These are phyloP conservation scores for Riptortus pedestris DNA, from an alignment of 1,140 invertebrate species.

Conservation along the genomic window DNA sequence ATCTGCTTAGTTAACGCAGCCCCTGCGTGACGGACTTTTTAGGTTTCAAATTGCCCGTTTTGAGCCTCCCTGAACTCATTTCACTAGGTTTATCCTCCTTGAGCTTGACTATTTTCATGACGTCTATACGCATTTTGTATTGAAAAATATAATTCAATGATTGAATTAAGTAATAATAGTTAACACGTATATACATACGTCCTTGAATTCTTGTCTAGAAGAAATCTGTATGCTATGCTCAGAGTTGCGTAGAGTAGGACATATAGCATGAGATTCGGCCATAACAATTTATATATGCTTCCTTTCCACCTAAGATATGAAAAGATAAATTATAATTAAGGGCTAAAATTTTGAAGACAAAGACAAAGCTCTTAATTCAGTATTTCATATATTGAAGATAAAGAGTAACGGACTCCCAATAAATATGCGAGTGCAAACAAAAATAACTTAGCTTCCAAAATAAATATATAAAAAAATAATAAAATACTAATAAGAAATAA, in stretches of 20 bases:
- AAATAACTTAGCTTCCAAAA: not conserved
- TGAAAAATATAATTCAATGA: not conserved
- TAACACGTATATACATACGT: constrained; percentile 4
- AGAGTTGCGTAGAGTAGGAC: constrained; percentile 36
- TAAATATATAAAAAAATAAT: not conserved
- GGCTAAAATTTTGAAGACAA: not conserved
- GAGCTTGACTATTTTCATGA: not conserved
- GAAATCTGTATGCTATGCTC: constrained; percentile 39
- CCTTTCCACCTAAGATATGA: constrained; percentile 40
- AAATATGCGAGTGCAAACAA: not conserved
- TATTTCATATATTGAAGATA: not conserved
- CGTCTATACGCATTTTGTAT: not conserved
- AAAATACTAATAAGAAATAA: not conserved
- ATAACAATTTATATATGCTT: constrained; percentile 43
- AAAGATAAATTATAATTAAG: not conserved
- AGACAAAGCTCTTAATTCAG: not conserved
- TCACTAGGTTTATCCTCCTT: not conserved
- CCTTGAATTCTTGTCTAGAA: constrained; percentile 29
- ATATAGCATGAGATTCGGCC: constrained; percentile 40
- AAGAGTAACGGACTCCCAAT: not conserved
- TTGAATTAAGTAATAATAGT: not conserved
- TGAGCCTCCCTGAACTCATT: not conserved
- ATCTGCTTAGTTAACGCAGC: too few relatives aligned
- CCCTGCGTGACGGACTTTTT: too few relatives aligned
- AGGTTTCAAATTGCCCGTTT: too few relatives aligned